Evolutionary conservation across 2,888 invertebrate genomes (phyloP), one percentile per base, ranked within the genome.

Genomic region (Ornithoptera priamus): DNA sequence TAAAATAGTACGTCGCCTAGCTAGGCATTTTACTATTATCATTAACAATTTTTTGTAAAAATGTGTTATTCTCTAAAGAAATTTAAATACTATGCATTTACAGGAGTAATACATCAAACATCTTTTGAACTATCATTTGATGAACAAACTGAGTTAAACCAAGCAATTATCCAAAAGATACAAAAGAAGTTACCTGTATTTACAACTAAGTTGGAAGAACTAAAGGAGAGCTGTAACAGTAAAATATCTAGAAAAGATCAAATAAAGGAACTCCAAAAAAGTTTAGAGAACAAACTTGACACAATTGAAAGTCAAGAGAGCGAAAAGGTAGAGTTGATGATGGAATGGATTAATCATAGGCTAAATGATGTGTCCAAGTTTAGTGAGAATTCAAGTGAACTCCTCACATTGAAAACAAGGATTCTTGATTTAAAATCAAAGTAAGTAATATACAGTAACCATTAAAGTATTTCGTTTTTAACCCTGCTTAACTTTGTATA

Each of bases 341-440:
- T 89, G 85, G 87, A 92, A 71, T 93, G 93, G 93, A 80, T 92
- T 4, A 87, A 90, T 67, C 87, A 89, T 68, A 78, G 88, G 36
- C 72, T 90, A 8, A 76, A 80, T 0, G 85, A 90, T 67, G 86
- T 88, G 0, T 80, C 85, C 0, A 81, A 78, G 62, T 90, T 87
- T 69, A 86, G 81, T 70, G 79, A 83, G 56, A 78, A 87, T 69
- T 85, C 87, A 1, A 88, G 83, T 74, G 90, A 92, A 66, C 74
- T 90, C 17, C 73, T 89, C 24, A 84, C 85, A 2, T 72, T 90
- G 53, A 92, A 89, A 73, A 88, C 89, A 7, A 87, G 81, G 71
- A 88, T 90, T 64, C 75, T 92, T 72, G 88, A 91, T 71, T 77
- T 88, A n/a, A 93, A 93, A 72, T 91, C 93, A 15, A 90, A 91